Percentiles rank a stretch among this genome's conserved stretches.
Conservation (phyloP, 2,888 invertebrate species). For the Poecilus cupreus region DNA sequence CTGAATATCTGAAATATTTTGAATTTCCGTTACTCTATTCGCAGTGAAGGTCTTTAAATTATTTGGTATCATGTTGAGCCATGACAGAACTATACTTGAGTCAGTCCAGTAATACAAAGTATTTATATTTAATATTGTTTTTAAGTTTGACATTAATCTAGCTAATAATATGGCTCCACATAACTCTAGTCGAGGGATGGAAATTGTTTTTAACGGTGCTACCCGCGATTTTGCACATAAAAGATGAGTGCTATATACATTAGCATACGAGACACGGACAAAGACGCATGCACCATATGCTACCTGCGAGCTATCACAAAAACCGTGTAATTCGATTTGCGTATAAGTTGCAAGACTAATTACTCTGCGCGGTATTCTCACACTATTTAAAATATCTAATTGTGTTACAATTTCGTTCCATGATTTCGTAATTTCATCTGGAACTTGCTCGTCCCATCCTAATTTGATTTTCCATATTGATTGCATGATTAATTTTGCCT, state of each 20-base stretch:
- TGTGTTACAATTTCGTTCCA: neutral
- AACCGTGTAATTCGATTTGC: neutral
- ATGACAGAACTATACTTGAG: conserved; percentile 9
- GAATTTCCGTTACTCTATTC: conserved; percentile 19
- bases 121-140: neutral
- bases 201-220: conserved; percentile 7
- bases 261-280: neutral
- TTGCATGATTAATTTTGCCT: neutral
- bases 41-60: conserved; percentile 19
- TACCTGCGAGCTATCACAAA: neutral
- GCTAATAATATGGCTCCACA: neutral
- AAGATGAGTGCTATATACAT: neutral
- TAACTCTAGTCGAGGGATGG: neutral
- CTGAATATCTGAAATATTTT: neutral
- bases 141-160: neutral
- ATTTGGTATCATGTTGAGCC: neutral
- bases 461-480: neutral
- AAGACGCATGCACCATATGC: neutral
- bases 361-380: neutral
- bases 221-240: neutral
- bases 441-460: conserved; percentile 19
- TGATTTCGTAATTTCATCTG: neutral
- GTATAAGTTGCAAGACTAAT: neutral
- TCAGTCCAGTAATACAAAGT: neutral
- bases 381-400: neutral